These are phyloP conservation scores for Ariolimax columbianus DNA, from an alignment of 2,888 invertebrate species.

Conservation along the genomic window DNA sequence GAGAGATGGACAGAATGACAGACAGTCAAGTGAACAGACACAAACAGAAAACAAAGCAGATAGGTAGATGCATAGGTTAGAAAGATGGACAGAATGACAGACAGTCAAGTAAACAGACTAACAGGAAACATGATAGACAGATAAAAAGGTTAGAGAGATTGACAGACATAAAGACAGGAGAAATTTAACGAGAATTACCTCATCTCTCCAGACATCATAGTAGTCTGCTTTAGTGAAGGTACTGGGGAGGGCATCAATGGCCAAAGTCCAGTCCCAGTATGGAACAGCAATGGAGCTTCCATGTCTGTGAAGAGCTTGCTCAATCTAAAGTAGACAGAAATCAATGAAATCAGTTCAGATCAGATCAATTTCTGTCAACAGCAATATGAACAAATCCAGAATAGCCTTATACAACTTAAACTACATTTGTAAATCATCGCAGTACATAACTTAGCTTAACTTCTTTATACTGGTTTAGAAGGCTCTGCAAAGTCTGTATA, in stretches of 20 bases:
- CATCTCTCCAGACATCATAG: constrained; percentile 56
- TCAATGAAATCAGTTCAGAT: background rate
- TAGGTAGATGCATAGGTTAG: background rate
- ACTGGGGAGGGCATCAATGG: constrained; percentile 49
- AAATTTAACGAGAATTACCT: constrained; percentile 15
- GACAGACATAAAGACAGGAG: background rate
- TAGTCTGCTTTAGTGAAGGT: constrained; percentile 51
- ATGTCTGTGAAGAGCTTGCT: constrained; percentile 52
- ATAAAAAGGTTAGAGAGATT: background rate
- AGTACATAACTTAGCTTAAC: too few relatives aligned
- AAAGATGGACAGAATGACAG: background rate
- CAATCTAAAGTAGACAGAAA: constrained; percentile 41
- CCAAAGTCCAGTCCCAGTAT: constrained; percentile 61
- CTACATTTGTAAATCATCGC: too few relatives aligned
- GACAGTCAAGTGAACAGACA: background rate
- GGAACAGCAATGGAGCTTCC: constrained; percentile 55
- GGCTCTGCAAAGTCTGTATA: too few relatives aligned
- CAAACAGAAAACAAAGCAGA: background rate
- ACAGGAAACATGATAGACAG: background rate
- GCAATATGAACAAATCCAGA: too few relatives aligned
- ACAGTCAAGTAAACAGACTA: background rate
- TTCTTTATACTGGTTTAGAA: too few relatives aligned
- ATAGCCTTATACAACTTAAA: too few relatives aligned
- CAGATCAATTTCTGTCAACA: too few relatives aligned
- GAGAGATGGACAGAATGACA: background rate